phyloP scores from a whole-genome alignment of 23 tunicate species.

The Halocynthia aurantium region DNA sequence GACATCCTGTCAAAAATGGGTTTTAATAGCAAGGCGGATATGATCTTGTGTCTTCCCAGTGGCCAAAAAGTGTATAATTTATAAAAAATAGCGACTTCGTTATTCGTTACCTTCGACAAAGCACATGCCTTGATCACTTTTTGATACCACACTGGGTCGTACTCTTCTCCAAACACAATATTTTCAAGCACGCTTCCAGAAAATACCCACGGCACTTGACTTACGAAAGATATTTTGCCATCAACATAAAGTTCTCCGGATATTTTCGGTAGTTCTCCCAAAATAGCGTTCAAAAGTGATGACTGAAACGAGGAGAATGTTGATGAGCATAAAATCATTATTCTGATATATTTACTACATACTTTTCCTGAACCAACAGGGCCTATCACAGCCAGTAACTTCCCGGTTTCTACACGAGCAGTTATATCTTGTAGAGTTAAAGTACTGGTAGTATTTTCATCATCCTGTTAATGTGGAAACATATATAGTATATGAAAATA shows the following conservation, averaged over 20 bases:
- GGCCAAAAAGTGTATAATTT: too few relatives aligned
- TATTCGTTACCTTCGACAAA: neutral
- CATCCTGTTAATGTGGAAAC: too few relatives aligned
- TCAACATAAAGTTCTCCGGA: constrained; percentile 12
- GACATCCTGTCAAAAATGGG: too few relatives aligned
- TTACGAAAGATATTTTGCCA: constrained; percentile 13
- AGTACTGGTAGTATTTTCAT: neutral
- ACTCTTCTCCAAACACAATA: constrained; percentile 29
- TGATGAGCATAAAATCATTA: too few relatives aligned
- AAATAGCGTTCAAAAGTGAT: constrained; percentile 22
- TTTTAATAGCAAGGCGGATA: too few relatives aligned
- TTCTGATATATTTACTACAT: neutral
- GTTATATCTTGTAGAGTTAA: constrained; percentile 29
- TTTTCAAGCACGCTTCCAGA: constrained; percentile 31
- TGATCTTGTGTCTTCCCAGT: too few relatives aligned
- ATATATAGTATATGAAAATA: too few relatives aligned
- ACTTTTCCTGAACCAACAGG: constrained; percentile 92
- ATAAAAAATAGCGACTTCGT: too few relatives aligned
- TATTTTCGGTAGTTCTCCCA: constrained; percentile 19
- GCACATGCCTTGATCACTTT: constrained; percentile 29
- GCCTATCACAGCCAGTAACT: constrained; percentile 63
- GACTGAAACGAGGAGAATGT: neutral
- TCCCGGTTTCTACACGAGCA: constrained; percentile 17
- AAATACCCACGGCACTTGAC: constrained; percentile 35
- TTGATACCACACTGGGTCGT: constrained; percentile 23